Base-by-base conservation (phyloP, 2,113 vertebrate species). In the Rhea pennata region DNA sequence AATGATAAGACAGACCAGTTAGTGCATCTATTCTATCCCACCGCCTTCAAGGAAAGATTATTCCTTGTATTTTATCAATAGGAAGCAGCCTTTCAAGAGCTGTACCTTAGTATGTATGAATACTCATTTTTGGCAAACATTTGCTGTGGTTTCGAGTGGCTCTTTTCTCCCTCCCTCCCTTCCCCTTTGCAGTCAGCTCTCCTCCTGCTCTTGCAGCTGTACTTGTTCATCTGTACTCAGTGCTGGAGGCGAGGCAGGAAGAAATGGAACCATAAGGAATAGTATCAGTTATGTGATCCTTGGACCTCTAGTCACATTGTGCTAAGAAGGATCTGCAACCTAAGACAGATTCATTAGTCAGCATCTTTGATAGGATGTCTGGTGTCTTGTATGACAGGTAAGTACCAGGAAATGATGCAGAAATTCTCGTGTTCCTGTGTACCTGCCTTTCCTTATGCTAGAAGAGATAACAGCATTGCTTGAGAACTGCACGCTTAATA, bases 81-180 rank as follows among this genome's bases (percentile, higher is more conserved):
- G 71, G 91, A 92, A 85, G 87, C 96, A 96, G 95, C 54, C 81
- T 92, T 96, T 91, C 71, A 77, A 83, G 75, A 92, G 56, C 85
- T 88, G n/a, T 90, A 86, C 92, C 84, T 96, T 85, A 59, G 46
- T 83, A 78, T 95, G 71, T 62, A 16, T 66, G 80, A 29, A 39
- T 39, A 44, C 67, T 91, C 4, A 42, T 77, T 86, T 95, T 90
- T 95, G 82, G 90, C 85, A 91, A 85, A 83, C 27, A 54, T 87
- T 83, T 90, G 42, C 40, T 91, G 79, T 84, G 75, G 71, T 54
- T 95, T 91, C 74, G 75, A 92, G 59, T 71, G 64, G 50, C 72
- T 77, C 72, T 6, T 3, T 40, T 12, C 24, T n/a, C 26, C 15
- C 23, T 23, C 22, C 42, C 40, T 2, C 27, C 27, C 26, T 58